A percentile compares a stretch with the other conserved stretches of the same genome.
Evolutionary conservation across 2,113 vertebrate genomes (phyloP).

Genomic region (Malaclemys terrapin): DNA sequence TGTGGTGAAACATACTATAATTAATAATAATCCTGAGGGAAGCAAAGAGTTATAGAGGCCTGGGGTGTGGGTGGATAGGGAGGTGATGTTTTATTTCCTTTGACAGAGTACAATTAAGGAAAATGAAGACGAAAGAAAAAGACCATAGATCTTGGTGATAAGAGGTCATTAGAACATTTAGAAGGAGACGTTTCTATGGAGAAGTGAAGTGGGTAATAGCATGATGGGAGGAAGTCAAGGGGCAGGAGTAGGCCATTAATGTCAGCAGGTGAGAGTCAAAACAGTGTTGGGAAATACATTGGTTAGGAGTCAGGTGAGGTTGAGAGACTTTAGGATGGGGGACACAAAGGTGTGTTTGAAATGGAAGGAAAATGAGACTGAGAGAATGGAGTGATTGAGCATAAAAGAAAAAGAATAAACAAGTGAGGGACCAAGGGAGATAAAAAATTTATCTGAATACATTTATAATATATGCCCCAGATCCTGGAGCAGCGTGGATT

Average conservation of each 20-base stretch:
- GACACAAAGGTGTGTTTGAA: neutral
- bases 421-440: neutral
- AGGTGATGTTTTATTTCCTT: neutral
- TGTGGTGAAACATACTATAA: neutral
- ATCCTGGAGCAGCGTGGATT: neutral
- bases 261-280: neutral
- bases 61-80: neutral
- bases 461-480: neutral
- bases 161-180: neutral
- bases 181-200: neutral
- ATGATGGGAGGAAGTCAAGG: neutral
- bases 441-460: neutral
- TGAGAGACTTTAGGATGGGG: neutral
- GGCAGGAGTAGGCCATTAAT: neutral
- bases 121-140: neutral
- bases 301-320: accelerated
- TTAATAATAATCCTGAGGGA: neutral
- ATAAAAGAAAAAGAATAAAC: neutral
- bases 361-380: neutral
- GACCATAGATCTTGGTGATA: neutral
- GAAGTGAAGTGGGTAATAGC: neutral
- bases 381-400: neutral
- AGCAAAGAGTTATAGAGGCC: neutral
- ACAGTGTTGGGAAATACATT: neutral
- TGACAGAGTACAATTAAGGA: neutral